Evolutionary conservation across 2,113 vertebrate species (phyloP).

Genomic region (Brachypodius melanocephalos): DNA sequence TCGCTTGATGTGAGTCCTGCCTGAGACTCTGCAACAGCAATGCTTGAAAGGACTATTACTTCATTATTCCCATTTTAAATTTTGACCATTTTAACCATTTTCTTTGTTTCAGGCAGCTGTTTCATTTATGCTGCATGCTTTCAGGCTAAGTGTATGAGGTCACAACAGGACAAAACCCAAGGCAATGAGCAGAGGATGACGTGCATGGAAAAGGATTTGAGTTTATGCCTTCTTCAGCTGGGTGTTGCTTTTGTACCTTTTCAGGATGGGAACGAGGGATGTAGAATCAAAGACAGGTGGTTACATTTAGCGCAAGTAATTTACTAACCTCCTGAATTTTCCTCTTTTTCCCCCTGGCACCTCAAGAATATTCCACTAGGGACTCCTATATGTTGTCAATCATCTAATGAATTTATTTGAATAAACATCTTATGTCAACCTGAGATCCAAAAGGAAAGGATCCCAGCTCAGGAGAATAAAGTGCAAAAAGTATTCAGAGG

Average conservation of each 20-base stretch:
- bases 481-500: constrained; percentile 40
- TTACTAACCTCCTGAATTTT: not conserved
- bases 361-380: not conserved
- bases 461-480: constrained; percentile 49
- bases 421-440: constrained; percentile 20
- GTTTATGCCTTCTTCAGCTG: not conserved
- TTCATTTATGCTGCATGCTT: not conserved
- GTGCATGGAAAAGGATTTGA: not conserved
- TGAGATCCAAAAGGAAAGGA: constrained; percentile 12
- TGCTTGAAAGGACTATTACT: not conserved
- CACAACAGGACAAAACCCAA: not conserved
- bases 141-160: not conserved
- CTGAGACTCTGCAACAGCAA: not conserved
- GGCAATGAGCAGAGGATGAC: not conserved
- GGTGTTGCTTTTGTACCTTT: not conserved
- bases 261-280: not conserved
- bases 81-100: not conserved
- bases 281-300: not conserved
- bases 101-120: not conserved
- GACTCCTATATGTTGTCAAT: constrained; percentile 18
- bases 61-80: not conserved
- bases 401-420: constrained; percentile 31
- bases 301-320: not conserved
- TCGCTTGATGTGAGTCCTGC: not conserved
- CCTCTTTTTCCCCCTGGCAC: not conserved